Percentiles rank a stretch among this genome's conserved stretches.
Evolutionary conservation across 2,797 vertebrate species (phyloP).

Genomic region (Sebastes oblongus): DNA sequence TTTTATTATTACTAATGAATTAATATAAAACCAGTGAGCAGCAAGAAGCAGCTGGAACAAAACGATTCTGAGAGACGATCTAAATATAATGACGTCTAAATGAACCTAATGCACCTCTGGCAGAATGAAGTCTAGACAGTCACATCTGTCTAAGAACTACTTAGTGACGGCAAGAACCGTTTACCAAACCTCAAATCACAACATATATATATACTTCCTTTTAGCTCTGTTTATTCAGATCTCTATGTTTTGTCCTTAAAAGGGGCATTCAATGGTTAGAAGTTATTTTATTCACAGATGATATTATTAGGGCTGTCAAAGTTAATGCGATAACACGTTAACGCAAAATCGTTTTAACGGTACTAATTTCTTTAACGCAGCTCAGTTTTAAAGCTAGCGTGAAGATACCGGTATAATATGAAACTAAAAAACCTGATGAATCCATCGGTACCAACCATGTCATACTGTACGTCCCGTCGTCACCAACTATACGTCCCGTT

Average conservation of each 20-base stretch:
- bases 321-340: too few species aligned
- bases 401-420: too few species aligned
- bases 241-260: neutral
- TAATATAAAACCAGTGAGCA: neutral
- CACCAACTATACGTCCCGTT: too few species aligned
- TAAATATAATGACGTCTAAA: neutral
- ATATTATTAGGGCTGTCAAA: too few species aligned
- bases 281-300: neutral
- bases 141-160: neutral
- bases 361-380: too few species aligned
- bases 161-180: neutral
- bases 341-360: too few species aligned
- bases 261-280: neutral
- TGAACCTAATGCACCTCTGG: neutral
- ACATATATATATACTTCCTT: neutral
- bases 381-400: too few species aligned
- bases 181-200: neutral
- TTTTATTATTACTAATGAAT: neutral
- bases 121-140: neutral
- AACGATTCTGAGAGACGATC: neutral
- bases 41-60: neutral
- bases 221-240: neutral
- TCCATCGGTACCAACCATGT: too few species aligned
- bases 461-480: too few species aligned
- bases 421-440: too few species aligned